phyloP scores from a whole-genome alignment of 1,140 invertebrate species.

The Drosophila sechellia region DNA sequence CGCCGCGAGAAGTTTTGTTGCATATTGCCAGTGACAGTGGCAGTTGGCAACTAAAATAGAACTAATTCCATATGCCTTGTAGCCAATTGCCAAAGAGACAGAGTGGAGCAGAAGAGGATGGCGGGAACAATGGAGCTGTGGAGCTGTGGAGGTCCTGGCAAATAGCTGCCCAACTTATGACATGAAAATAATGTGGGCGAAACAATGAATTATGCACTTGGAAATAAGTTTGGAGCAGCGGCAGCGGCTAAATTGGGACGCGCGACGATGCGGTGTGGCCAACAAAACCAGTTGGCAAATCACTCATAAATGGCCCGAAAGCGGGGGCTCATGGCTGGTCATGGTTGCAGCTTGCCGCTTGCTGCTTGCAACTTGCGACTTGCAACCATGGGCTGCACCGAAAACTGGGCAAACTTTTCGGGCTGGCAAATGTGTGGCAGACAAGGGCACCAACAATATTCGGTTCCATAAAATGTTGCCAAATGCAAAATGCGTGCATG shows the following conservation, averaged over 20 bases:
- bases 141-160: slow-evolving; percentile 2
- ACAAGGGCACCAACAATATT: slow-evolving; percentile 69
- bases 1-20: slow-evolving; percentile 39
- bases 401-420: slow-evolving; percentile 50
- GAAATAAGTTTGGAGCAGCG: slow-evolving; percentile 73
- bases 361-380: slow-evolving; percentile 17
- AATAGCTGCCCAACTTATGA: slow-evolving; percentile 72
- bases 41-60: slow-evolving; percentile 56
- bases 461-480: slow-evolving; percentile 74
- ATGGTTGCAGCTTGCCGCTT: slow-evolving; percentile 20
- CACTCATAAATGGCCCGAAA: slow-evolving; percentile 75
- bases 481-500: slow-evolving; percentile 74
- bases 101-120: not conserved
- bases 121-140: not conserved
- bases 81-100: slow-evolving; percentile 56
- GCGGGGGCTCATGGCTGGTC: slow-evolving; percentile 27
- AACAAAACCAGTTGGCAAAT: slow-evolving; percentile 72
- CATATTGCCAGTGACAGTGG: slow-evolving; percentile 65
- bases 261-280: slow-evolving; percentile 49
- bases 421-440: slow-evolving; percentile 72
- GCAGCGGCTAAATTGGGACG: slow-evolving; percentile 62
- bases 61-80: slow-evolving; percentile 81
- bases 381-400: slow-evolving; percentile 21
- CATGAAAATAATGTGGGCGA: slow-evolving; percentile 80
- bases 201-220: slow-evolving; percentile 83